These are phyloP conservation scores for Caretta caretta DNA, from an alignment of 2,113 vertebrate species.

Conservation along the genomic window DNA sequence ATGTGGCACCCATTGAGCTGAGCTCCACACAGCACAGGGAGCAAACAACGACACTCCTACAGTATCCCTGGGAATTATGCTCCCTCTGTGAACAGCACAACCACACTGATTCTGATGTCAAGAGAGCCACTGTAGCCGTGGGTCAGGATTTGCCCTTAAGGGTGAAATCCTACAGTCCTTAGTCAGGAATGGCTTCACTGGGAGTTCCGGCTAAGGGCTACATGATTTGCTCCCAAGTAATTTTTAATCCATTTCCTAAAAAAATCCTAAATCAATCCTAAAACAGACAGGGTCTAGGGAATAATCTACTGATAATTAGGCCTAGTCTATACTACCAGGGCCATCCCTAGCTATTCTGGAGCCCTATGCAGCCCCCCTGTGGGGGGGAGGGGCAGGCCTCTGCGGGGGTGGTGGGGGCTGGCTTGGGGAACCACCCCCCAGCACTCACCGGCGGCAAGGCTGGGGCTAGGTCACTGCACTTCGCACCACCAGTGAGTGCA, in stretches of 20 bases:
- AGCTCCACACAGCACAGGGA: neutral
- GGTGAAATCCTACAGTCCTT: neutral
- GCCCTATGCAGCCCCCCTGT: no score
- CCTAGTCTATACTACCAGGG: no score
- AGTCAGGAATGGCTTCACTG: fast-evolving
- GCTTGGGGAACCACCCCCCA: no score
- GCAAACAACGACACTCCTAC: neutral
- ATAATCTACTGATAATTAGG: neutral
- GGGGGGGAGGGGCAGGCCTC: no score
- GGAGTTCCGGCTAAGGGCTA: neutral
- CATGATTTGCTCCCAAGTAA: neutral
- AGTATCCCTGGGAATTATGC: neutral
- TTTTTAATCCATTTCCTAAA: neutral
- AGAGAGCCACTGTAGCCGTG: neutral
- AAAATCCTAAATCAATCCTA: neutral
- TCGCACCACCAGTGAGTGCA: no score
- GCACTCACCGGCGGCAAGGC: no score
- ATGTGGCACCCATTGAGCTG: neutral
- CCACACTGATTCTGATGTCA: neutral
- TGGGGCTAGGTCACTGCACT: no score
- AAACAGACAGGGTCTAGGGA: neutral
- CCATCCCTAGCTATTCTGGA: no score
- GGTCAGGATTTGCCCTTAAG: neutral
- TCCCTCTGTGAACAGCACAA: neutral
- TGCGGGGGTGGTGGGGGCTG: no score